phyloP scores from a whole-genome alignment of 2,888 invertebrate genomes.

The Athalia rosae region DNA sequence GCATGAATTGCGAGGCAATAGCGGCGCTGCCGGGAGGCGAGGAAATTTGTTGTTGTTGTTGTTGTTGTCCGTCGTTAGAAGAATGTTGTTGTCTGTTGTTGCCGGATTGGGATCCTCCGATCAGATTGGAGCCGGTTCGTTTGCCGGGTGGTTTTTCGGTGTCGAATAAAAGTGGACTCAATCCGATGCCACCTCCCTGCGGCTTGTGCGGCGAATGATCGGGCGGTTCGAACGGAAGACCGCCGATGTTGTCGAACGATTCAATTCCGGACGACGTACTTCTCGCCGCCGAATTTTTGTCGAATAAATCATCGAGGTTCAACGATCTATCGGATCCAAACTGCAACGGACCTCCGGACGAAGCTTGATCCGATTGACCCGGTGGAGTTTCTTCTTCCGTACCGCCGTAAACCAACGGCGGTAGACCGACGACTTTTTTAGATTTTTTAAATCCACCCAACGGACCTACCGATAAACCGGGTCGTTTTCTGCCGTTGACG shows the following conservation, averaged over 20 bases:
- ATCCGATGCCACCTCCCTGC: conserved; percentile 50
- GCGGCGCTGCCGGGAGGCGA: conserved; percentile 70
- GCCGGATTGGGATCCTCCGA: conserved; percentile 19
- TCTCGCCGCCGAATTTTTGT: conserved; percentile 35
- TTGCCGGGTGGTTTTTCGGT: conserved; percentile 57
- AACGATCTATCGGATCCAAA: conserved; percentile 6
- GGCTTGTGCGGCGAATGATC: conserved; percentile 27
- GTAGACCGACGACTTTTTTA: conserved; percentile 46
- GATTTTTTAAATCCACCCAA: conserved; percentile 37
- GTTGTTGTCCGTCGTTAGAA: conserved; percentile 48
- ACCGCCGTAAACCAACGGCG: conserved; percentile 44
- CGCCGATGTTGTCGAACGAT: conserved; percentile 30
- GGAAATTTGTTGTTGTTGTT: conserved; percentile 49
- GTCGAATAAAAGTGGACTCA: conserved; percentile 58
- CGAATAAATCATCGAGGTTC: conserved; percentile 42
- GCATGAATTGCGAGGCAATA: conserved; percentile 85
- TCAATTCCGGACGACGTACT: neutral
- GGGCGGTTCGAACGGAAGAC: conserved; percentile 33
- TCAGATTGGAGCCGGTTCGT: conserved; percentile 50
- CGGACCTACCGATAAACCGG: neutral
- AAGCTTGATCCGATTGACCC: neutral
- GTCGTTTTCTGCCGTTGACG: conserved; percentile 33
- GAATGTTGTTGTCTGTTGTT: too few species aligned
- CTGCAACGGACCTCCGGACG: too few species aligned
- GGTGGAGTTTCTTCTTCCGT: conserved; percentile 47